These are phyloP conservation scores for Dyspetes luteomarginatus DNA, from an alignment of 2,888 invertebrate genomes.

Conservation along the genomic window DNA sequence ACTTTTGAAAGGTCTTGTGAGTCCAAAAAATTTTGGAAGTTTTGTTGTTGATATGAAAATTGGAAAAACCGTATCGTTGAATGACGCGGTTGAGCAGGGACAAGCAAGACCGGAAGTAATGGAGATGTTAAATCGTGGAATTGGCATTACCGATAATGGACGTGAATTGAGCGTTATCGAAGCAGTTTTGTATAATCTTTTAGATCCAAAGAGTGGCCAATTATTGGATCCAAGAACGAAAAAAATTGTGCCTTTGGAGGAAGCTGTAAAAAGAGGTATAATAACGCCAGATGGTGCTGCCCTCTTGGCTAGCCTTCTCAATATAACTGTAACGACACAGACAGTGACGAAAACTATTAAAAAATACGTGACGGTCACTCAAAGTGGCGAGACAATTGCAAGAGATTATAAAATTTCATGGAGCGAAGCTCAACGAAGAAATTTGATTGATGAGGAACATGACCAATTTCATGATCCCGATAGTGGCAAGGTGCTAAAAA, in stretches of 20 bases:
- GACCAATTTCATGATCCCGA: slow-evolving; percentile 91
- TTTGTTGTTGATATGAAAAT: slow-evolving; percentile 89
- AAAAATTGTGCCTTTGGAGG: slow-evolving; percentile 91
- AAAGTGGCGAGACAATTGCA: slow-evolving; percentile 85
- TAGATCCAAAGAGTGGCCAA: slow-evolving; percentile 95
- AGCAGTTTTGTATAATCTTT: slow-evolving; percentile 92
- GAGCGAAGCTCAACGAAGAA: slow-evolving; percentile 90
- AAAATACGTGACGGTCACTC: slow-evolving; percentile 91
- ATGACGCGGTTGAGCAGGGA: slow-evolving; percentile 91
- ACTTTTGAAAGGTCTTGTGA: slow-evolving; percentile 90
- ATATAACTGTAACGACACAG: slow-evolving; percentile 94
- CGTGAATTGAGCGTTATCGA: slow-evolving; percentile 93
- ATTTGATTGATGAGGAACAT: slow-evolving; percentile 91
- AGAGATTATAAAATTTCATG: slow-evolving; percentile 88
- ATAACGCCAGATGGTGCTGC: slow-evolving; percentile 95
- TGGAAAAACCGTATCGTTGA: slow-evolving; percentile 90
- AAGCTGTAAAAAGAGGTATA: slow-evolving; percentile 93
- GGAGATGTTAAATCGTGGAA: slow-evolving; percentile 92
- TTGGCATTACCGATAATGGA: slow-evolving; percentile 91
- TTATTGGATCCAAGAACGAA: slow-evolving; percentile 90
- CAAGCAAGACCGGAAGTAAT: slow-evolving; percentile 93
- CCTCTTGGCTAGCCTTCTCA: slow-evolving; percentile 92
- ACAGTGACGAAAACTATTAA: slow-evolving; percentile 94
- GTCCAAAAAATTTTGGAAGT: slow-evolving; percentile 89
- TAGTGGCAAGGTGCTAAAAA: slow-evolving; percentile 89